Evolutionary conservation across 2,113 vertebrate genomes (phyloP).

Genomic region (Pristiophorus japonicus): DNA sequence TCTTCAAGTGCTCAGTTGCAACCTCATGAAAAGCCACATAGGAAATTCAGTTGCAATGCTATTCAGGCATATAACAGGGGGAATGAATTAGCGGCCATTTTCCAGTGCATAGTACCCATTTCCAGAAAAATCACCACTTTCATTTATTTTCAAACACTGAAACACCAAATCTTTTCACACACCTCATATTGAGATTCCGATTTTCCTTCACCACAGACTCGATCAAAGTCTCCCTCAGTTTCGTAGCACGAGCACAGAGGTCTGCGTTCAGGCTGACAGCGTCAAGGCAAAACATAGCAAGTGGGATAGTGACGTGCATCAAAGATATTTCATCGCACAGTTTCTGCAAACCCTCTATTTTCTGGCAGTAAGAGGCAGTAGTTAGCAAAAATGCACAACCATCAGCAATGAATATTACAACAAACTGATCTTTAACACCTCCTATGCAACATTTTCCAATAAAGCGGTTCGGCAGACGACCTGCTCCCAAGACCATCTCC

Average conservation of each 20-base stretch:
- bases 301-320: conserved; percentile 65
- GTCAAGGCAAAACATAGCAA: conserved; percentile 80
- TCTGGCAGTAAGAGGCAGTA: conserved; percentile 53
- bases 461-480: background rate
- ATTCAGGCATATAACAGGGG: no score
- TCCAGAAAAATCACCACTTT: no score
- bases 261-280: conserved; percentile 66
- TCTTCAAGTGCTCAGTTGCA: background rate
- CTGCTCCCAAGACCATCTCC: no score
- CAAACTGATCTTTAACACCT: background rate
- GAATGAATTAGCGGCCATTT: no score
- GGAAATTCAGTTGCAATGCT: background rate
- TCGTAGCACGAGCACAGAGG: conserved; percentile 62
- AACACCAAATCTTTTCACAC: background rate
- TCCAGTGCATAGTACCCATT: no score
- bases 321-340: conserved; percentile 67
- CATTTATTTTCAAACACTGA: background rate
- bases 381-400: background rate
- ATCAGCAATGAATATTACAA: background rate
- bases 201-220: conserved; percentile 69
- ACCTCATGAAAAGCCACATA: background rate
- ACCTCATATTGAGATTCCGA: conserved; percentile 68
- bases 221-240: conserved; percentile 65
- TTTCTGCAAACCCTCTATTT: conserved; percentile 60
- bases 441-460: background rate